Base-by-base conservation (phyloP, 2,113 vertebrate genomes). In the Pelobates fuscus region DNA sequence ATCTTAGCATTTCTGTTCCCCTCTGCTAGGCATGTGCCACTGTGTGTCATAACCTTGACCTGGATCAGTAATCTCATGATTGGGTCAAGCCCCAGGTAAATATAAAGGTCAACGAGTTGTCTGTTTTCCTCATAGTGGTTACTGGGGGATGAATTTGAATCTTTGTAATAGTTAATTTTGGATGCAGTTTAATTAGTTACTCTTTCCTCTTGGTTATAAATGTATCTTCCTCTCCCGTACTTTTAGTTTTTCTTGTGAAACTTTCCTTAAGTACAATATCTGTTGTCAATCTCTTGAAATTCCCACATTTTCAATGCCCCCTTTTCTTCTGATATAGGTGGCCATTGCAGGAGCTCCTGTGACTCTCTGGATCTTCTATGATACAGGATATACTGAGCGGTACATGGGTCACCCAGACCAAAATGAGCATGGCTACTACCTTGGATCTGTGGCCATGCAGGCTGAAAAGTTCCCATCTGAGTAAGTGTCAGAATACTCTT, bases 391-490 rank as follows among this genome's bases (percentile, higher is more conserved):
- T 81, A 93, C 92, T 0, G 92, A 93, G 72, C 89, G 92, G 17
- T 93, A 93, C 57, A 93, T 93, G 91, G 92, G 92, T 11, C 88
- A 91, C 79, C 92, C 92, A 0, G 92, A 93, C 75, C 88, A 92
- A 79, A 93, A 93, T 7, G 91, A 93, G 57, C 90, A 90, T 79
- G 92, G 90, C 1, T 93, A 93, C 70, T 92, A 89, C 80, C 80
- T 92, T 60, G 91, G 92, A 0, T 93, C 92, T 0, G 92, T 92
- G 83, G 92, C 91, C 77, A 92, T 93, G 91, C 92, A 93, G 66
- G 92, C 91, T n/a, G 92, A 93, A 67, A 92, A 91, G 71, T 93
- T 93, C 67, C 92, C 92, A 77, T 92, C 90, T 12, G 90, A 93
- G 92, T 93, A 86, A 92, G 92, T 90, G 24, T 30, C 41, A 55